Conservation (phyloP, 2,113 vertebrate genomes). For the Otolemur garnettii region DNA sequence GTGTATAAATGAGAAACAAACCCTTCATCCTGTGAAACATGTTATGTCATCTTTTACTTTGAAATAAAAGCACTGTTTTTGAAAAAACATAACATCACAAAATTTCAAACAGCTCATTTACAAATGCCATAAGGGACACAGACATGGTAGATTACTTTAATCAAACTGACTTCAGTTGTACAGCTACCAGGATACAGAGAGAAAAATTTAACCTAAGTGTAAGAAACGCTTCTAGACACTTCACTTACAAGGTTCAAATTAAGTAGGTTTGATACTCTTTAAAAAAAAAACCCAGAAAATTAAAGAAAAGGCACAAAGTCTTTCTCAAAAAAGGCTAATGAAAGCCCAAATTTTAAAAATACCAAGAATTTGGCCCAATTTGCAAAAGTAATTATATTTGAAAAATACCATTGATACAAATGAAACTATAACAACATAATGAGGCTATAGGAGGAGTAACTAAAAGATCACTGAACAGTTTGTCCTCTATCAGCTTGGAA, state of each 20-base stretch:
- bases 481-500: no score
- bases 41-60: constrained; percentile 53
- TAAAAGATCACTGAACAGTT: neutral
- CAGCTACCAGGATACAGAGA: neutral
- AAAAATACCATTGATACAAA: constrained; percentile 26
- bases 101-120: neutral
- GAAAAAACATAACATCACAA: constrained; percentile 26
- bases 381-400: constrained; percentile 46
- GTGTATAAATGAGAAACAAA: constrained; percentile 21
- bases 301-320: neutral
- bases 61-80: constrained; percentile 47
- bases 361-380: neutral
- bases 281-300: neutral
- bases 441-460: neutral
- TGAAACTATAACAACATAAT: neutral
- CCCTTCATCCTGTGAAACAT: constrained; percentile 3
- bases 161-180: constrained; percentile 22
- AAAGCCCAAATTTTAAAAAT: neutral
- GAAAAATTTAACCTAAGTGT: constrained; percentile 21
- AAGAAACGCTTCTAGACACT: constrained; percentile 14
- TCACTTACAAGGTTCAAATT: constrained; percentile 34
- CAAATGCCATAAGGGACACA: neutral
- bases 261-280: neutral
- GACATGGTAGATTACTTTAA: neutral
- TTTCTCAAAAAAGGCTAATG: constrained; percentile 39